Conservation (phyloP, 2,113 vertebrate genomes). For the Hippolais icterina region DNA sequence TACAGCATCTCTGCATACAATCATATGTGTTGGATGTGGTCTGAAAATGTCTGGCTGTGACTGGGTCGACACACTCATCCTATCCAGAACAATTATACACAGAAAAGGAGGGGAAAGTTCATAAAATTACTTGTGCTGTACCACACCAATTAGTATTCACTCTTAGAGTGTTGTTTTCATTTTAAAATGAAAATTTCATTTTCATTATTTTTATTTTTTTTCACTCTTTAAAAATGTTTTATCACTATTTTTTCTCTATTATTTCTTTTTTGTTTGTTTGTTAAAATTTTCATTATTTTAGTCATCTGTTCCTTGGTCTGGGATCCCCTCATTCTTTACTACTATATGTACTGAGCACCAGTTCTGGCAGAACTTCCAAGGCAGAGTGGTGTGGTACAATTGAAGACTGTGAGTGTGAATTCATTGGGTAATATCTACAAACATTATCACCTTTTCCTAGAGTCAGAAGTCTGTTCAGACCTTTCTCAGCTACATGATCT, state of each 20-base stretch:
- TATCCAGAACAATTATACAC: not conserved
- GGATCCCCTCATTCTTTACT: not conserved
- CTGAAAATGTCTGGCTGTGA: not conserved
- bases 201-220: not conserved
- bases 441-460: not conserved
- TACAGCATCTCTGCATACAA: not conserved
- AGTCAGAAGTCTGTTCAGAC: not conserved
- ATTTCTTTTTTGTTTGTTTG: rapidly evolving
- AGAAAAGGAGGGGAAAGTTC: not conserved
- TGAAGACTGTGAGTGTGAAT: not conserved
- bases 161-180: not conserved
- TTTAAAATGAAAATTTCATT: not conserved
- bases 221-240: not conserved
- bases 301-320: not conserved
- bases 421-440: not conserved
- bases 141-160: not conserved
- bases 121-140: not conserved
- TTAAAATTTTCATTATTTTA: not conserved
- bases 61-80: not conserved
- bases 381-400: not conserved
- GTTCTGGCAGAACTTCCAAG: not conserved
- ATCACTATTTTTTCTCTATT: not conserved
- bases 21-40: not conserved
- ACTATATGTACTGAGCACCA: not conserved
- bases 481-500: not conserved